Base-by-base conservation (phyloP, 2,113 vertebrate genomes). In the Naja naja region DNA sequence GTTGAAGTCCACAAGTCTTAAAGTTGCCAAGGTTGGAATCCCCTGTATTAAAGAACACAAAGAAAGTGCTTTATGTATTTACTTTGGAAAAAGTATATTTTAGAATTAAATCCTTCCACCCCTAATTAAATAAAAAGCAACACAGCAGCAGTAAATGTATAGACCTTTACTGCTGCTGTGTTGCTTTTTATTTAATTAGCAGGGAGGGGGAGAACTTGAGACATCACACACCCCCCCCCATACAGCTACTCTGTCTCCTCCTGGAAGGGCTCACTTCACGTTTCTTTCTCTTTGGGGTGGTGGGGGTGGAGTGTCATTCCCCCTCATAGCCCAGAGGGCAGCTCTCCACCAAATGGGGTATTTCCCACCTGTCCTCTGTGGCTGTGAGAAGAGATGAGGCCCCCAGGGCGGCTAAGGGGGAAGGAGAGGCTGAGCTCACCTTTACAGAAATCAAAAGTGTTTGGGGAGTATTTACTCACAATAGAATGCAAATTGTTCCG, bases 401-500 rank as follows among this genome's bases (percentile, higher is more conserved):
- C 3, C 3, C 43, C 43, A 43, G 43, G 43, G 43, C 43, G 43
- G 43, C 47, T 9, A 49, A 20, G 18, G 54, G 54, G 88, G n/a
- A 1, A 4, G 7, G 22, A 74, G 34, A 93, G 89, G 45, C 45
- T 88, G 81, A 92, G 89, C 54, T 12, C 90, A 87, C 45, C 9
- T 91, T 91, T 43, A 2, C 93, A 89, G 94, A 94, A 87, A 86
- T 34, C 74, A 53, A 92, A 58, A 96, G 94, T 45, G 87, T 47
- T 47, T 88, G 89, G 91, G 39, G 53, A 52, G 23, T 95, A 85
- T 96, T 95, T 95, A 95, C 90, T 58, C 90, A 92, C 69, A 92
- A 90, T 22, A 1, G 25, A 69, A 86, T 93, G 53, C 90, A 85
- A 91, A 94, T 49, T 95, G 91, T 56, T 53, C 94, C 69, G 92